Conservation (phyloP, 2,888 invertebrate genomes). For the Phytoseiulus persimilis region DNA sequence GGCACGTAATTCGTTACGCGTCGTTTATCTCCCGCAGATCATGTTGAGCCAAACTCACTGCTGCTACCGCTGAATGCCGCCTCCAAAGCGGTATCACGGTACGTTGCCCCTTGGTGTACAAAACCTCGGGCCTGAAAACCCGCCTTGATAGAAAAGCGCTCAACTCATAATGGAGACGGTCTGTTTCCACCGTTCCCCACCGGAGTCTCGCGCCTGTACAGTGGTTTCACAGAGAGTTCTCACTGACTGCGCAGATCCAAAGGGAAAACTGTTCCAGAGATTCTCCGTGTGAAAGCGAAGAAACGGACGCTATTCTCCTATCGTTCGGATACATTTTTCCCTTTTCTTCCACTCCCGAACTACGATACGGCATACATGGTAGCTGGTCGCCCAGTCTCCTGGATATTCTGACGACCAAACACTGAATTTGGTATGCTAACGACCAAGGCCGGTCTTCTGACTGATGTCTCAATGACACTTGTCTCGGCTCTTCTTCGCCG, state of each 20-base stretch:
- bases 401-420: neutral
- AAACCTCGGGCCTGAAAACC: neutral
- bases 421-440: neutral
- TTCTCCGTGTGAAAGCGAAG: neutral
- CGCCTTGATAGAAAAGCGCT: neutral
- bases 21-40: no score
- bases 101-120: no score
- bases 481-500: neutral
- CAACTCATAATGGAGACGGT: neutral
- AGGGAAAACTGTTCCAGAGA: neutral
- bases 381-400: neutral
- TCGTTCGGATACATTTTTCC: neutral
- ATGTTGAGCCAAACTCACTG: no score
- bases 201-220: neutral
- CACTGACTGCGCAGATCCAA: neutral
- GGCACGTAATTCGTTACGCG: no score
- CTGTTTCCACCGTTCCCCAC: neutral
- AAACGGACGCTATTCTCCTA: neutral
- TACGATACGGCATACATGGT: neutral
- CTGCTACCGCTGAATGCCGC: no score
- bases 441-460: neutral
- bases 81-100: no score
- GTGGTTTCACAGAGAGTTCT: neutral
- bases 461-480: neutral
- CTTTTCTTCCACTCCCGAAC: neutral